Conservation (phyloP, 2,113 vertebrate species). For the Terrapene triunguis region DNA sequence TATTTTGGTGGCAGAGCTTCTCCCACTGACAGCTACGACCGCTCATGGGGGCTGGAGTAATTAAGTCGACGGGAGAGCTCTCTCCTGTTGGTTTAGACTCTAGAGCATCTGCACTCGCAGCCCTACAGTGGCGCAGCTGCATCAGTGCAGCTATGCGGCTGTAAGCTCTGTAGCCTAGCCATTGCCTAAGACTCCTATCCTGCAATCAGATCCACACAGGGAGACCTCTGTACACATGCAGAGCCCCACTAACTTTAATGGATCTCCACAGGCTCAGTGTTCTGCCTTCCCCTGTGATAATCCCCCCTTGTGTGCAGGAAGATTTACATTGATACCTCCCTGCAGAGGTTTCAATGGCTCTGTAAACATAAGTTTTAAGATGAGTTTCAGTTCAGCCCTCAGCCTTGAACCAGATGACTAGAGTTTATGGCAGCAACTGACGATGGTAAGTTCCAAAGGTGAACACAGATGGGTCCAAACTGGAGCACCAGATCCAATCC, state of each 20-base stretch:
- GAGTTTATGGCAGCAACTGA: background rate
- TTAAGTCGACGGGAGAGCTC: no score
- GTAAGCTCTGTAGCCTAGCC: no score
- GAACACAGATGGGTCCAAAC: background rate
- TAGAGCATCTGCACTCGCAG: no score
- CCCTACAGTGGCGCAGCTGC: no score
- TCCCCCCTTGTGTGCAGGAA: background rate
- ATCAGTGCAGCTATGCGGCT: no score
- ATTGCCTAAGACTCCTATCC: accelerated
- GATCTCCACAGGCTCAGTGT: background rate
- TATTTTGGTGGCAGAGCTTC: no score
- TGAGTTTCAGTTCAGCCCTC: background rate
- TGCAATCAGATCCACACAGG: background rate
- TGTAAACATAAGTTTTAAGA: background rate
- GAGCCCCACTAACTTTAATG: background rate
- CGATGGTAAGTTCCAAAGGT: accelerated
- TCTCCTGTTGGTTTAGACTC: no score
- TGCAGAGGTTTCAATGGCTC: background rate
- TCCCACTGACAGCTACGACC: no score
- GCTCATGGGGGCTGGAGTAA: no score
- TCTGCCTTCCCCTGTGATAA: background rate
- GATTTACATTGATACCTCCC: background rate
- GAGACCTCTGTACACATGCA: background rate
- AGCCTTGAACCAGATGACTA: background rate
- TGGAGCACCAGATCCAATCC: background rate